These are phyloP conservation scores for Lysandra coridon DNA, from an alignment of 2,888 invertebrate genomes.

Conservation along the genomic window DNA sequence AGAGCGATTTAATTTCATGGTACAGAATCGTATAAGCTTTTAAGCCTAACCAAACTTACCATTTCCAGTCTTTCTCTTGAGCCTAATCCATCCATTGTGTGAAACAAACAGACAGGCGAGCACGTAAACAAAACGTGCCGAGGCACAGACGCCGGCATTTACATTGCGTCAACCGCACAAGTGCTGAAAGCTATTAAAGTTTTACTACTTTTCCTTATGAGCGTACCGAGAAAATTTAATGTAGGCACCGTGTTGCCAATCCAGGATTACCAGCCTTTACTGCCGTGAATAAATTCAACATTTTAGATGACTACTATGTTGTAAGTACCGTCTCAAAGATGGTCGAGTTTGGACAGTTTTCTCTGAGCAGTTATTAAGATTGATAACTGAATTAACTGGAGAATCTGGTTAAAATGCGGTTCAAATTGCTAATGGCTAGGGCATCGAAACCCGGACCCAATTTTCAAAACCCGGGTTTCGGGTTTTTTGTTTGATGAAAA, in stretches of 20 bases:
- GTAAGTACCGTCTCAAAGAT: neutral
- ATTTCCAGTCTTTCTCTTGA: neutral
- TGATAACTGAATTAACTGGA: neutral
- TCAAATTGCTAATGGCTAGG: too few species aligned
- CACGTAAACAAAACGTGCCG: conserved; percentile 42
- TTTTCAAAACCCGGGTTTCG: too few species aligned
- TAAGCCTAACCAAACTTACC: neutral
- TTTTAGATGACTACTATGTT: conserved; percentile 1
- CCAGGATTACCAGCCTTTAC: conserved; percentile 2
- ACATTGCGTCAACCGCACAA: conserved; percentile 41
- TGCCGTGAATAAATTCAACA: neutral
- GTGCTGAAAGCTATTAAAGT: conserved; percentile 42
- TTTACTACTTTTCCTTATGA: conserved; percentile 40
- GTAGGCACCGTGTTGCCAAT: conserved; percentile 1
- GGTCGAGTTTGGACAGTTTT: too few species aligned
- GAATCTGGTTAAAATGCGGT: neutral
- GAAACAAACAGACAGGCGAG: conserved; percentile 43
- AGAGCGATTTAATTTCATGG: neutral
- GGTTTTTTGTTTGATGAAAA: too few species aligned
- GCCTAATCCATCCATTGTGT: conserved; percentile 20
- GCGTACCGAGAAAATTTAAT: conserved; percentile 30
- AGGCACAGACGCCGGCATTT: conserved; percentile 40
- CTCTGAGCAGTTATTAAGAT: neutral
- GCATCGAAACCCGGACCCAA: too few species aligned
- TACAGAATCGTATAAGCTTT: neutral